Evolutionary conservation across 2,113 vertebrate genomes (phyloP).

Genomic region (Caranx ignobilis): DNA sequence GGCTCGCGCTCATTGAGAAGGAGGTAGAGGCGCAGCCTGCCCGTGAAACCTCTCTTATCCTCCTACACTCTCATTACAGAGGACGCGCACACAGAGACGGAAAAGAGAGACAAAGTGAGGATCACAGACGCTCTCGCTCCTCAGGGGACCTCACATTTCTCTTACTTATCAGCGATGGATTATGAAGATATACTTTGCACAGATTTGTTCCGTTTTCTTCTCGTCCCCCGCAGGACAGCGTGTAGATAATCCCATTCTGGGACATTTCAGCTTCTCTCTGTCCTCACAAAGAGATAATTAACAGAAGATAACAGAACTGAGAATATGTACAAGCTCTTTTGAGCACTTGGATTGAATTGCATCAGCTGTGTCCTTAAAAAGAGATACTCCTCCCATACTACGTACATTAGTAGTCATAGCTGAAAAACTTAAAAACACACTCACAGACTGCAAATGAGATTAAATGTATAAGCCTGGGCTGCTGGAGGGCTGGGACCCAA

Average conservation of each 20-base stretch:
- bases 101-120: constrained; percentile 46
- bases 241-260: constrained; percentile 59
- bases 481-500: neutral
- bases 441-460: constrained; percentile 21
- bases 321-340: constrained; percentile 18
- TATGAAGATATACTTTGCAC: constrained; percentile 45
- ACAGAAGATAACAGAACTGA: constrained; percentile 40
- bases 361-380: constrained; percentile 47
- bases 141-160: constrained; percentile 24
- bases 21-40: constrained; percentile 40
- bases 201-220: constrained; percentile 59
- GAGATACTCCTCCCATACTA: neutral
- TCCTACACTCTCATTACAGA: constrained; percentile 73
- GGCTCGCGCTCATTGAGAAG: constrained; percentile 39
- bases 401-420: constrained; percentile 2
- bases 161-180: constrained; percentile 40
- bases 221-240: constrained; percentile 29
- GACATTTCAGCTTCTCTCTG: constrained; percentile 36
- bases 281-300: constrained; percentile 57
- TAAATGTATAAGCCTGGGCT: constrained; percentile 10
- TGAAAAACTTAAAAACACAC: constrained; percentile 6
- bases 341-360: constrained; percentile 42
- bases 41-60: constrained; percentile 67
- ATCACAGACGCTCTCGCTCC: constrained; percentile 31
- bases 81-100: constrained; percentile 24